phyloP scores from a whole-genome alignment of 2,888 invertebrate species.

The Ophion obscuratus region DNA sequence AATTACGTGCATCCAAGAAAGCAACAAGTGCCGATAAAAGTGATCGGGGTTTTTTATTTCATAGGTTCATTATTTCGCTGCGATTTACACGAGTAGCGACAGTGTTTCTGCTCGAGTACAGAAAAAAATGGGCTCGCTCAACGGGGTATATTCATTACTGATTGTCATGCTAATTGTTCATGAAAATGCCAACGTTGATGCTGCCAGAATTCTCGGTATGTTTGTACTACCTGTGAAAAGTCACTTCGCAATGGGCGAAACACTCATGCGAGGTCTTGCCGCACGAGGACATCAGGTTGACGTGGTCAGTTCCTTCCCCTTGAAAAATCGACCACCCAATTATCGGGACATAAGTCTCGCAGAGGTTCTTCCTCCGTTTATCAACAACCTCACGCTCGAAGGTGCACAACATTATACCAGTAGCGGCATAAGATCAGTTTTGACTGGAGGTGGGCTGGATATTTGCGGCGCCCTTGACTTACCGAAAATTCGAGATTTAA shows the following conservation, averaged over 20 bases:
- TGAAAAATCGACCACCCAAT: conserved; percentile 74
- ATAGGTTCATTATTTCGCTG: no score
- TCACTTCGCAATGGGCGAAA: conserved; percentile 84
- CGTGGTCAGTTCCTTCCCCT: conserved; percentile 78
- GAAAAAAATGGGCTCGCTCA: no score
- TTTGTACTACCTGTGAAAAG: conserved; percentile 84
- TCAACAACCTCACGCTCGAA: conserved; percentile 75
- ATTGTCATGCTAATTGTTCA: conserved; percentile 3
- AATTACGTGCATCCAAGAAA: no score
- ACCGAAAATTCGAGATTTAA: conserved; percentile 19
- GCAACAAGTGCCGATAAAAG: no score
- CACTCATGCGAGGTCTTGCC: conserved; percentile 83
- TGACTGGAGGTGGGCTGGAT: not conserved
- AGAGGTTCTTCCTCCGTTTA: conserved; percentile 57
- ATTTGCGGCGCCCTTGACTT: conserved; percentile 14
- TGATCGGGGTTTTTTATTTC: no score
- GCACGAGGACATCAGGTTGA: conserved; percentile 85
- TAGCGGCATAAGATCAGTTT: not conserved
- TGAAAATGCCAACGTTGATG: conserved; percentile 19
- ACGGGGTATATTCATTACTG: no score
- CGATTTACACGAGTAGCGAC: no score
- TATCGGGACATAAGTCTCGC: conserved; percentile 75
- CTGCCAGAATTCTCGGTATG: conserved; percentile 82
- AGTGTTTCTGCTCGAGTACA: no score
- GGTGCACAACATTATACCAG: conserved; percentile 22